Percentiles rank a stretch among this genome's conserved stretches.
These are phyloP conservation scores for Knipowitschia caucasica DNA, from an alignment of 2,797 vertebrate genomes.

Conservation along the genomic window DNA sequence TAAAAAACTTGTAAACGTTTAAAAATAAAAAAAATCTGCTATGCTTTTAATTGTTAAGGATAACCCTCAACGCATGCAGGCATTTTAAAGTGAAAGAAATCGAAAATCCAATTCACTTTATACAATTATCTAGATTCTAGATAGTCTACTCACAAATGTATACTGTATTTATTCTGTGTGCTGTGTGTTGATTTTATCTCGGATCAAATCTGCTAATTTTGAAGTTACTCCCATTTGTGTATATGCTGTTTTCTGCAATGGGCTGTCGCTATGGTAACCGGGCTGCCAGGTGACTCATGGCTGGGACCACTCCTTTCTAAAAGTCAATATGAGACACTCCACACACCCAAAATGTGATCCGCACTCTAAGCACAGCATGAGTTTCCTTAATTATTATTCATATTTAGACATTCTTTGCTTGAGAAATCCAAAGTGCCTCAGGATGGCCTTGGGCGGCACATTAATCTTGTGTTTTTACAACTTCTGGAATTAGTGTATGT, in stretches of 20 bases:
- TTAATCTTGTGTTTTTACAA: background rate
- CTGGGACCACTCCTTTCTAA: conserved; percentile 48
- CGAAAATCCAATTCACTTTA: too few species aligned
- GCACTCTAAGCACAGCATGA: conserved; percentile 8
- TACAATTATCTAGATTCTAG: too few species aligned
- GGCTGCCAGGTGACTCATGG: conserved; percentile 51
- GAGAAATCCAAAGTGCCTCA: conserved; percentile 1
- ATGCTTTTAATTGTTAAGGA: too few species aligned
- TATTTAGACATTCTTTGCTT: background rate
- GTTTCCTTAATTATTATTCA: conserved; percentile 15
- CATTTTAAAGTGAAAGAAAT: too few species aligned
- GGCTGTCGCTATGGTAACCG: conserved; percentile 38
- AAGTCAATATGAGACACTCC: background rate
- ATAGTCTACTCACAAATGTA: too few species aligned
- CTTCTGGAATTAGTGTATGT: background rate
- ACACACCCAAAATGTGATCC: conserved; percentile 18
- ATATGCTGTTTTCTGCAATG: conserved; percentile 42
- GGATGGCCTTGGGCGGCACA: background rate
- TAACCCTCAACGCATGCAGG: too few species aligned
- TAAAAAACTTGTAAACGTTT: too few species aligned
- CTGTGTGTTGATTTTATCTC: too few species aligned
- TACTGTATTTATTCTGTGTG: too few species aligned
- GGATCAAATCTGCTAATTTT: background rate
- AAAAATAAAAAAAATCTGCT: too few species aligned
- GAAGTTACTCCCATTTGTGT: background rate